Evolutionary conservation across 92 coral and sea anemone species (phyloP), one percentile per base, ranked within the genome.

Genomic region (Scolanthus callimorphus): DNA sequence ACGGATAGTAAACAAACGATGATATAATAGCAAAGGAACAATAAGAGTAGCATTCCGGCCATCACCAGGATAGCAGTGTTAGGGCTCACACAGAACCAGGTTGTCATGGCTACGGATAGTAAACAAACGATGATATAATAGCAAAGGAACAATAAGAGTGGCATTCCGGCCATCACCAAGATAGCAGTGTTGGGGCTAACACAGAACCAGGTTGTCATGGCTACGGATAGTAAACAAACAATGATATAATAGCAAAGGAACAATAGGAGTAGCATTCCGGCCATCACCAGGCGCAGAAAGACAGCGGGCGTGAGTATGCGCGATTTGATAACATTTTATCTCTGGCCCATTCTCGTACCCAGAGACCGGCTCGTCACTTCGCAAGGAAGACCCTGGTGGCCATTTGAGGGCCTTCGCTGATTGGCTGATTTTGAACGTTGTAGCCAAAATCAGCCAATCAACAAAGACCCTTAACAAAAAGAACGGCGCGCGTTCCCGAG

Each of bases 131-230:
- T 65, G 70, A 27, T 55, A 75, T 79, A 72, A 44, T 87, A 87
- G 69, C 90, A 82, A 55, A 78, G 77, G 41, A 87, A 77, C 29
- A 82, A 65, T 34, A 87, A 56, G 2, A 87, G 68, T 27, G 72
- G 29, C 79, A 78, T 71, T 50, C 74, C 79, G 12, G 82, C 90
- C 83, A 82, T 62, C 49, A 87, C 72, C 31, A 87, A 54, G n/a
- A 87, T 59, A 1, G 95, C 80, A 58, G 74, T 68, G 17, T 73
- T 82, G 17, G 95, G 95, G 4, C 90, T 77, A 11, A 77, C 70
- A 39, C 95, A 87, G 12, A 84, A 51, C 95, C 95, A 87, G 10
- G 95, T 87, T 49, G 95, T 87, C 95, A 87, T 87, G 55, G 95
- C 95, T 87, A 31, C 29, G 59, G 47, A 13, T 1, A n/a, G n/a